A percentile compares a stretch with the other conserved stretches of the same genome.
phyloP scores from a whole-genome alignment of 2,113 vertebrate species.

The Smithornis capensis region DNA sequence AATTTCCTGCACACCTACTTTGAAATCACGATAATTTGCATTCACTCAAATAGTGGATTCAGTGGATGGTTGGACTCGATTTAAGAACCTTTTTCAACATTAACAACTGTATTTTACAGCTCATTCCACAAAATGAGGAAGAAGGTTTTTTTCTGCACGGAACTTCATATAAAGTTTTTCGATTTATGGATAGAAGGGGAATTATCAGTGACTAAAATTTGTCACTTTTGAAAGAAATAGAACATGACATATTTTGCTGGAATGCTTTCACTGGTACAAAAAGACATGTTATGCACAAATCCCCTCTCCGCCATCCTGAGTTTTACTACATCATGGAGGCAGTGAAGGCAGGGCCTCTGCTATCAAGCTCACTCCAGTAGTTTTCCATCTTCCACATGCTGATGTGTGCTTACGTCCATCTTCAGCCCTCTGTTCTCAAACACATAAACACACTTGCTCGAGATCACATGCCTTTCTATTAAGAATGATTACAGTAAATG shows the following conservation, averaged over 20 bases:
- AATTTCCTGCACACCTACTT: neutral
- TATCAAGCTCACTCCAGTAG: neutral
- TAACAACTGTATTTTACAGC: neutral
- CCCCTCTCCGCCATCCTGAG: neutral
- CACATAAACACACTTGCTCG: neutral
- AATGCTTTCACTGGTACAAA: neutral
- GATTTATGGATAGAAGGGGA: neutral
- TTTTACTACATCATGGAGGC: neutral
- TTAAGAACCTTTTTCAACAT: neutral
- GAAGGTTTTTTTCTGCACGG: neutral
- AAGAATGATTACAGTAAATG: neutral
- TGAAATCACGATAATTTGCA: neutral
- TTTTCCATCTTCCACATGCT: neutral
- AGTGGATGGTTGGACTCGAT: neutral
- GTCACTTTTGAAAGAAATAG: neutral
- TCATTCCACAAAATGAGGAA: neutral
- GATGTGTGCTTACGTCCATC: neutral
- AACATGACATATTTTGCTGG: neutral
- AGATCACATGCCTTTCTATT: neutral
- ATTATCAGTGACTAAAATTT: neutral
- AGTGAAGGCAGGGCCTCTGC: neutral
- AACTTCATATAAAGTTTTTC: neutral
- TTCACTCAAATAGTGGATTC: accelerated
- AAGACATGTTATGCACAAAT: neutral
- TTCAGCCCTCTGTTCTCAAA: neutral